Conservation (phyloP, 2,113 vertebrate species). For the Salvelinus fontinalis region DNA sequence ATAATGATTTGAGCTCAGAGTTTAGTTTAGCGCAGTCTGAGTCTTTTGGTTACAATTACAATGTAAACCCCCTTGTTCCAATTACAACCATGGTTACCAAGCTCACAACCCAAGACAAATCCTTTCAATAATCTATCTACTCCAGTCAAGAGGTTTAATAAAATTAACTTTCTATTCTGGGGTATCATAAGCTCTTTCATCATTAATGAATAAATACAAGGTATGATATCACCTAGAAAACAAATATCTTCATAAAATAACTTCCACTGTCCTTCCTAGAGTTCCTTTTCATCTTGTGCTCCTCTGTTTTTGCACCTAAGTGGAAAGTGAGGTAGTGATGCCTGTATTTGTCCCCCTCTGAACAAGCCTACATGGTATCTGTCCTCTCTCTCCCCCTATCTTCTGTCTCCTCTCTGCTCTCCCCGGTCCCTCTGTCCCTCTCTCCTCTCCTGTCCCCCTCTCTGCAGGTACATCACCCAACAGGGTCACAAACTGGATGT, state of each 20-base stretch:
- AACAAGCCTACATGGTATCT: neutral
- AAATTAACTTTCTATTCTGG: neutral
- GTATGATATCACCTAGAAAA: too few relatives aligned
- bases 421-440: neutral
- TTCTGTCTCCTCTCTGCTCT: neutral
- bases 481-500: constrained; percentile 79
- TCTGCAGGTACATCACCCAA: constrained; percentile 79
- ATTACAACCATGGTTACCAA: constrained; percentile 52
- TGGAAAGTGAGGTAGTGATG: neutral
- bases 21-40: neutral
- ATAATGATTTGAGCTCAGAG: neutral
- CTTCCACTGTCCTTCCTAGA: too few relatives aligned
- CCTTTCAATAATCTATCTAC: constrained; percentile 31
- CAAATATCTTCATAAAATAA: too few relatives aligned
- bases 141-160: constrained; percentile 13
- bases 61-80: constrained; percentile 51
- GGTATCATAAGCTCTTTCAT: neutral
- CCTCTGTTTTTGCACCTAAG: too few relatives aligned
- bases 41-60: constrained; percentile 15
- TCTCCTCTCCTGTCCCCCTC: neutral
- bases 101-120: constrained; percentile 23
- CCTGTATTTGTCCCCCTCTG: neutral
- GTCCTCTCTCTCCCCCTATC: neutral
- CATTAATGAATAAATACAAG: neutral
- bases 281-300: too few relatives aligned